Evolutionary conservation across 1,140 invertebrate genomes (phyloP).

Genomic region (Drosophila serrata): DNA sequence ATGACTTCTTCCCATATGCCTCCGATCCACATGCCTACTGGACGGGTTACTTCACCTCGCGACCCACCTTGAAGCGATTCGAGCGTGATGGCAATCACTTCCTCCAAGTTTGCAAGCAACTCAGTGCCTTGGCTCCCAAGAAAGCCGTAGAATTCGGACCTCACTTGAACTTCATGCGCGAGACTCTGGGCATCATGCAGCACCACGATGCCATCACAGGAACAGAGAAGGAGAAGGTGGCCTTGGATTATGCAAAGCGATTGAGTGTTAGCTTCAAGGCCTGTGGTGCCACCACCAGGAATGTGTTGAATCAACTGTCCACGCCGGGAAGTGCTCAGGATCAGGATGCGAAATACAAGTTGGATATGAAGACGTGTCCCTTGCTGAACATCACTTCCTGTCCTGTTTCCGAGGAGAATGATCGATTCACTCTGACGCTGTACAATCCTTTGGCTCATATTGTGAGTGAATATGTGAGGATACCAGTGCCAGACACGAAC

Average conservation of each 20-base stretch:
- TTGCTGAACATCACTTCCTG: constrained; percentile 89
- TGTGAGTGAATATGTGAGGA: constrained; percentile 88
- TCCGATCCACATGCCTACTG: constrained; percentile 93
- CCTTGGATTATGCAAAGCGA: constrained; percentile 93
- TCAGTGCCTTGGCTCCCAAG: constrained; percentile 84
- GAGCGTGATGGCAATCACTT: constrained; percentile 93
- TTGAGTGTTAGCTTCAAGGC: constrained; percentile 85
- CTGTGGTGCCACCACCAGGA: constrained; percentile 63
- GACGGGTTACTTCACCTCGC: constrained; percentile 98
- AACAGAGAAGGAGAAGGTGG: constrained; percentile 96
- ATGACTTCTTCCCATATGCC: constrained; percentile 97
- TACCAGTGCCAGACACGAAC: constrained; percentile 89
- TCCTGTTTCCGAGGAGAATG: constrained; percentile 87
- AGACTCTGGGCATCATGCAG: constrained; percentile 93
- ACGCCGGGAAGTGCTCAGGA: constrained; percentile 1
- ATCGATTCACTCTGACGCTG: constrained; percentile 89
- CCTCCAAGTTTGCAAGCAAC: constrained; percentile 90
- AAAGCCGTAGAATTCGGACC: constrained; percentile 57
- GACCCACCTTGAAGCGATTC: constrained; percentile 93
- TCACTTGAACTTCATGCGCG: constrained; percentile 85
- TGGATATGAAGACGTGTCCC: constrained; percentile 87
- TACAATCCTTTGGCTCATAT: constrained; percentile 93
- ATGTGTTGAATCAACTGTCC: constrained; percentile 67
- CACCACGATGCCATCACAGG: constrained; percentile 96
- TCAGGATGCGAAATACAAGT: constrained; percentile 8